Evolutionary conservation across 2,113 vertebrate genomes (phyloP).

Genomic region (Phycodurus eques): DNA sequence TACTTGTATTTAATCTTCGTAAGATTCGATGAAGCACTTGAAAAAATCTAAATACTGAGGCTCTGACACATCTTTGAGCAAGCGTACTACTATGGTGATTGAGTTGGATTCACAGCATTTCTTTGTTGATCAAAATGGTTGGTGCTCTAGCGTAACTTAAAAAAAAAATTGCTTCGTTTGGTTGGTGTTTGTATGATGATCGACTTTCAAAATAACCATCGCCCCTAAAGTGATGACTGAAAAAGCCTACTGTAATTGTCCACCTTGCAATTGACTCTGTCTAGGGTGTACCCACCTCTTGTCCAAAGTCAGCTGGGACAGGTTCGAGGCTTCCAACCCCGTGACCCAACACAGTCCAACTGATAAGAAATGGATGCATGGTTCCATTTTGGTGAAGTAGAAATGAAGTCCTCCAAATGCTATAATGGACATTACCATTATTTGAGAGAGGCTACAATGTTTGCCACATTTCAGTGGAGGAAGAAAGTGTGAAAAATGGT

Average conservation of each 20-base stretch:
- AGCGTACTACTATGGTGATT: no score
- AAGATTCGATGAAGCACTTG: neutral
- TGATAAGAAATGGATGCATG: neutral
- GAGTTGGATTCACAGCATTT: no score
- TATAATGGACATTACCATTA: neutral
- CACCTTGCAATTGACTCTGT: neutral
- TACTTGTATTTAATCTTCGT: neutral
- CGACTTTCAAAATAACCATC: no score
- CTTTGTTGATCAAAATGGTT: no score
- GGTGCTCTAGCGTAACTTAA: no score
- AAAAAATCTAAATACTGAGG: no score
- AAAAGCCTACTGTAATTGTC: neutral
- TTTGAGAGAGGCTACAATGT: neutral
- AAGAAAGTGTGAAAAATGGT: slow-evolving; percentile 9
- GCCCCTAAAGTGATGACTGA: no score
- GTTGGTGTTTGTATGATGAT: no score
- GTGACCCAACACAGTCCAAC: neutral
- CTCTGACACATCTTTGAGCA: neutral
- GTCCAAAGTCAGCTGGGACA: neutral
- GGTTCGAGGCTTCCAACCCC: no score
- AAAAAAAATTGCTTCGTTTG: no score
- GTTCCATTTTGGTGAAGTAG: neutral
- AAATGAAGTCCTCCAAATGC: neutral
- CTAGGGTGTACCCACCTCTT: neutral
- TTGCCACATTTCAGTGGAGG: neutral